Base-by-base conservation (phyloP, 2,113 vertebrate species). In the Elachura formosa region DNA sequence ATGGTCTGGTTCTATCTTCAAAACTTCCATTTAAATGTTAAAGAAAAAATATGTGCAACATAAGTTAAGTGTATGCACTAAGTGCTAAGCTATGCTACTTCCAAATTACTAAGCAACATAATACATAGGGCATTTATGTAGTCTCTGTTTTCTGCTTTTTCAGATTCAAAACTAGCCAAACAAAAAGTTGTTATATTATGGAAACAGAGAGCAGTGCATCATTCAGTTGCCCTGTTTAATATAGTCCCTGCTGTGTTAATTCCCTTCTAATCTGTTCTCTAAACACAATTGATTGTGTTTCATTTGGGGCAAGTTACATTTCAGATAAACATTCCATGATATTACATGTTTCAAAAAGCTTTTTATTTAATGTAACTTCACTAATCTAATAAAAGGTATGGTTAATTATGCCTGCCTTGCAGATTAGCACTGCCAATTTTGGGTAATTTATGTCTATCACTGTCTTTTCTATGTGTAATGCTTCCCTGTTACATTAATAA, bases 221-320 rank as follows among this genome's bases (percentile, higher is more conserved):
- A 54, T 89, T 41, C 62, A 33, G 67, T 83, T 83, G 24, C 25
- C 75, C 40, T 93, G 34, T 67, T 96, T 90, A 88, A 52, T 33
- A 16, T 34, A 84, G 82, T 58, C 40, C 40, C 59, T 63, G 63
- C 75, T 96, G 63, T 59, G 82, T 80, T 93, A 91, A 93, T 96
- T 82, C 87, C 31, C 34, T 46, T 90, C n/a, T 95, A 88, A 96
- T 80, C 51, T 41, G 28, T 91, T 85, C 56, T 76, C 94, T 71
- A 90, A 85, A 86, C 63, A 71, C 59, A 41, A 28, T 49, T 93
- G 71, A 49, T 83, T 85, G 41, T 73, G 66, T 85, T 59, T 94
- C 52, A 58, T 86, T 93, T 95, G 41, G 3, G 6, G 43, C 67
- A 83, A 78, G 68, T 91, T 85, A 67, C 14, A 19, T 80, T 83